These are phyloP conservation scores for Zapus hudsonius DNA, from an alignment of 2,113 vertebrate genomes.

Conservation along the genomic window DNA sequence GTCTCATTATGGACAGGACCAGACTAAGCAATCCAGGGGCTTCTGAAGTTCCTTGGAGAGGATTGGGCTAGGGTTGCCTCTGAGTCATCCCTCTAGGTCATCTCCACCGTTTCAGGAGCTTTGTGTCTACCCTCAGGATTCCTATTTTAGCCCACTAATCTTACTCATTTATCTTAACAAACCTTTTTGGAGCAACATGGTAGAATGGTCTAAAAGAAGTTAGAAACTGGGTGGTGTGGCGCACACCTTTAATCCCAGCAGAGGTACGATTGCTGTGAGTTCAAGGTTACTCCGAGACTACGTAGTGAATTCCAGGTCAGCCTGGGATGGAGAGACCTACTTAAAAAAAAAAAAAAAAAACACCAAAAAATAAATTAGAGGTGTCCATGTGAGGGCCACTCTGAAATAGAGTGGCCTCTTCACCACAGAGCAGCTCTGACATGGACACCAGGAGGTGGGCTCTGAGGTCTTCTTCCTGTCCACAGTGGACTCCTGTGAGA, in stretches of 20 bases:
- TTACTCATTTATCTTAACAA: background rate
- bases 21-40: background rate
- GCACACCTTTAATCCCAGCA: no score
- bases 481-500: background rate
- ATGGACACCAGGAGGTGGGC: background rate
- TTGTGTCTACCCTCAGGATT: background rate
- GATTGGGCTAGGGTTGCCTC: background rate
- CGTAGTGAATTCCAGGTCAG: no score
- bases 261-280: no score
- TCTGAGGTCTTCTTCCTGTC: background rate
- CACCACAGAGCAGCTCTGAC: background rate
- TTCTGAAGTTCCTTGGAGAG: background rate
- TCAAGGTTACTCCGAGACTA: no score
- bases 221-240: no score
- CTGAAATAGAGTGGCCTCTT: background rate
- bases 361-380: constrained; percentile 11
- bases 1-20: background rate
- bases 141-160: background rate
- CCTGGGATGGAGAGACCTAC: no score
- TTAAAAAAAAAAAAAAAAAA: no score
- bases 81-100: background rate
- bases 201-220: background rate
- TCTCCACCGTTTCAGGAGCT: background rate
- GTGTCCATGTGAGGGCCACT: background rate
- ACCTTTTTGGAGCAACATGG: background rate